A percentile compares a stretch with the other conserved stretches of the same genome.
These are phyloP conservation scores for Danio rerio DNA, from an alignment of 2,113 vertebrate species.

Conservation along the genomic window GRCz12tu NC_133185.1:15064501-15065000, in stretches of 20 bases:
- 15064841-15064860: constrained; percentile 51
- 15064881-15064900: constrained; percentile 43
- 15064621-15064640: no score
- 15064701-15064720: not conserved
- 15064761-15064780: constrained; percentile 7
- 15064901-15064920: constrained; percentile 45
- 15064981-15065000: constrained; percentile 26
- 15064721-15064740: not conserved
- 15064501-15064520: no score
- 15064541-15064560: no score
- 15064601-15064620: no score
- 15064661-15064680: not conserved
- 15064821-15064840: constrained; percentile 45
- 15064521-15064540: no score
- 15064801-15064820: constrained; percentile 37
- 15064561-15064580: no score
- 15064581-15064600: no score
- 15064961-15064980: constrained; percentile 57
- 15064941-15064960: constrained; percentile 50
- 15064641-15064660: not conserved
- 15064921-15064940: constrained; percentile 49
- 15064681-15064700: not conserved
- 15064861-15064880: constrained; percentile 31
- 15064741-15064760: not conserved
- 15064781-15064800: constrained; percentile 10